These are phyloP conservation scores for Macaria liturata DNA, from an alignment of 2,888 invertebrate genomes.

Conservation along the genomic window DNA sequence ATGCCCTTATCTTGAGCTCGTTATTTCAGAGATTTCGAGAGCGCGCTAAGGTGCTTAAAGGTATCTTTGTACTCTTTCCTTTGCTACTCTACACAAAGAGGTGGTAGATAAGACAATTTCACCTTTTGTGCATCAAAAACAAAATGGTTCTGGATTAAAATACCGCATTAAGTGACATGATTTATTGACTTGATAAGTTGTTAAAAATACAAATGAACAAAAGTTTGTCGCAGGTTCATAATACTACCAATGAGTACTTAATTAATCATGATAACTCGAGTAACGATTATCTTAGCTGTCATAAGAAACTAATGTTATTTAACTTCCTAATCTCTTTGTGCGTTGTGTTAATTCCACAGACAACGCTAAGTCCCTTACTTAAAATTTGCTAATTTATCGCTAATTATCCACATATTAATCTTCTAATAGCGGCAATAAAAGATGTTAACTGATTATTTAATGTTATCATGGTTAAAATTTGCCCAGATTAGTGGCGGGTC, in stretches of 20 bases:
- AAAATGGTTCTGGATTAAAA: no score
- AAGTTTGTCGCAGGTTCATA: no score
- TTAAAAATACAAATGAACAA: no score
- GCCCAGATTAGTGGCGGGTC: no score
- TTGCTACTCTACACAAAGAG: no score
- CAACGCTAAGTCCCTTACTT: conserved; percentile 14
- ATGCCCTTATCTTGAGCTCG: conserved; percentile 26
- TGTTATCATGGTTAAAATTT: conserved; percentile 24
- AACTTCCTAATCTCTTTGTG: conserved; percentile 20
- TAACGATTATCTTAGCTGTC: not conserved
- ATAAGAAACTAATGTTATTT: conserved; percentile 15
- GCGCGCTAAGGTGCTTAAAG: conserved; percentile 5
- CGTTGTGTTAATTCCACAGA: conserved; percentile 8
- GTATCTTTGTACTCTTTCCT: not conserved
- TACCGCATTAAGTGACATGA: no score
- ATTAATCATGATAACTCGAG: no score
- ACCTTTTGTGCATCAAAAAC: no score
- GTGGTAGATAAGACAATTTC: no score
- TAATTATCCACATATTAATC: conserved; percentile 40
- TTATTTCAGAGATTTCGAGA: conserved; percentile 20
- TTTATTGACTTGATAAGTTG: no score
- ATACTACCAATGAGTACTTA: no score
- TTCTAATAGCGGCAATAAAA: conserved; percentile 44
- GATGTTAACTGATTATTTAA: conserved; percentile 35
- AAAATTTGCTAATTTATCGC: conserved; percentile 31